Conservation (phyloP, 2,797 vertebrate species). For the Phrynocephalus forsythii region DNA sequence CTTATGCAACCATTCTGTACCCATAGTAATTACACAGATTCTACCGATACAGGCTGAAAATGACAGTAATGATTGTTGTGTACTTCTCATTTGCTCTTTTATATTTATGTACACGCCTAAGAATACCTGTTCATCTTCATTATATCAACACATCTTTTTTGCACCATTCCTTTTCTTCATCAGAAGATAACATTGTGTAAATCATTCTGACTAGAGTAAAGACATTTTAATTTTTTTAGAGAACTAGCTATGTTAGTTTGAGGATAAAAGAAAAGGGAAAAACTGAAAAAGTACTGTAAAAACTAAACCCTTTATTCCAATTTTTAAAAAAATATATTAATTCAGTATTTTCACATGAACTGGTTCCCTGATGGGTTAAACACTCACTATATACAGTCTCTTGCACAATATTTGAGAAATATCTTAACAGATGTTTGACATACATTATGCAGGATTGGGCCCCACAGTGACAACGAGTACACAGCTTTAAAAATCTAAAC, state of each 20-base stretch:
- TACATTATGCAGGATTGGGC: conserved; percentile 7
- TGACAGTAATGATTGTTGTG: fast-evolving
- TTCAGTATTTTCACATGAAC: neutral
- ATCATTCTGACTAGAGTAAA: fast-evolving
- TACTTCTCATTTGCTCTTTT: neutral
- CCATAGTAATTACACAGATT: neutral
- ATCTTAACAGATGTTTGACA: conserved; percentile 30
- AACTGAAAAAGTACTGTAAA: neutral
- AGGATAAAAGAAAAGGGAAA: neutral
- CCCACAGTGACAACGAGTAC: neutral
- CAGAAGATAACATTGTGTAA: fast-evolving
- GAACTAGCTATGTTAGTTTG: no score
- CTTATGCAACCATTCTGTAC: neutral
- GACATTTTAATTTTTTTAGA: no score
- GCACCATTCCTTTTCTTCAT: neutral
- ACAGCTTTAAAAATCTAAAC: conserved; percentile 18
- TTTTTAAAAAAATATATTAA: neutral
- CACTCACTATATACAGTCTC: neutral
- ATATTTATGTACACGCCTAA: neutral
- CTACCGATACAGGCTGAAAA: neutral
- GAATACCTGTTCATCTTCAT: neutral
- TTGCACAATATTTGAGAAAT: neutral
- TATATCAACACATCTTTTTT: conserved; percentile 10
- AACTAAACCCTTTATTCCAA: no score
- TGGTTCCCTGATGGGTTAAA: conserved; percentile 21